Conservation (phyloP, 2,797 vertebrate species). For the Molossus molossus region DNA sequence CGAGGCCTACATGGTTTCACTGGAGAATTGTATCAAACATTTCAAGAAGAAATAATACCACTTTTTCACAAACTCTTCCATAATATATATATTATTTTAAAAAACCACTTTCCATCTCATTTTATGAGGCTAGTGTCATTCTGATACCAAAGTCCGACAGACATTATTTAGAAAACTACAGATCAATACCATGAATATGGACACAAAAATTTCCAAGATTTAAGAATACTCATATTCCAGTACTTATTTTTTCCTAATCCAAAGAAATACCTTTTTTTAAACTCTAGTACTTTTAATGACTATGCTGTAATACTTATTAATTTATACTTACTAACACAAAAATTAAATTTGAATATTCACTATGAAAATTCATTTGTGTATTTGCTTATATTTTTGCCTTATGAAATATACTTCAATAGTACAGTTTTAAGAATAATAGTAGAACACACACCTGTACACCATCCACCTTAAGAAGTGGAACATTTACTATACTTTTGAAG, state of each 20-base stretch:
- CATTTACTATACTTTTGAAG: neutral
- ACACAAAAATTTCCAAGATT: neutral
- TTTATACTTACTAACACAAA: neutral
- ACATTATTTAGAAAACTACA: neutral
- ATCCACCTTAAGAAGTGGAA: neutral
- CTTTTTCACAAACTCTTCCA: neutral
- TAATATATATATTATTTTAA: neutral
- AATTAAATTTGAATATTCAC: neutral
- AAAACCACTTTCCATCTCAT: neutral
- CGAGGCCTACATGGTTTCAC: neutral
- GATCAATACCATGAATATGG: neutral
- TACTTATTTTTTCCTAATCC: neutral
- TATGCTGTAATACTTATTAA: neutral
- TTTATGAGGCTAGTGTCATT: neutral
- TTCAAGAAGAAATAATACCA: conserved; percentile 42
- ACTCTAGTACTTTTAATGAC: neutral
- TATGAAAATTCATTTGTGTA: conserved; percentile 27
- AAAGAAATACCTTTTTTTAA: neutral
- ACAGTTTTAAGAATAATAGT: neutral
- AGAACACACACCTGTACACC: neutral
- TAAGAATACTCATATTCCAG: neutral
- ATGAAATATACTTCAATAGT: neutral
- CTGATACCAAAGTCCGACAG: neutral
- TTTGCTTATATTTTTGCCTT: conserved; percentile 28
- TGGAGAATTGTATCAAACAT: neutral